Percentiles rank a stretch among this genome's conserved stretches.
phyloP scores from a whole-genome alignment of 2,113 vertebrate genomes.

The Notothenia rossii region DNA sequence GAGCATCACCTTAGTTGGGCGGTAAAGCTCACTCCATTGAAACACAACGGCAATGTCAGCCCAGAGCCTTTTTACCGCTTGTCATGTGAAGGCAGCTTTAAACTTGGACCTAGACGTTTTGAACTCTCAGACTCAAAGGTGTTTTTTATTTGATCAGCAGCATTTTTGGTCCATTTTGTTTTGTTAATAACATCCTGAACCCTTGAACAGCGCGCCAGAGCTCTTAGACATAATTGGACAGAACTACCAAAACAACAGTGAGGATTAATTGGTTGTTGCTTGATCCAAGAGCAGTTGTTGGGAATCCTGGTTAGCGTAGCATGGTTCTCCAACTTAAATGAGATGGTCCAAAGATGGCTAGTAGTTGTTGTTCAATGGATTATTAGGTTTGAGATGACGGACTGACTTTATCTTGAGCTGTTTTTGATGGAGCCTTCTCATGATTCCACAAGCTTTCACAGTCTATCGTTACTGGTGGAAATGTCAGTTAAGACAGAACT shows the following conservation, averaged over 20 bases:
- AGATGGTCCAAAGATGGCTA: background rate
- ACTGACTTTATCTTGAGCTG: background rate
- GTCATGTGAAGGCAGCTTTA: too few relatives aligned
- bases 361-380: background rate
- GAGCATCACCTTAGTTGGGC: too few relatives aligned
- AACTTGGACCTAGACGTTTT: background rate
- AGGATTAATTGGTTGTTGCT: background rate
- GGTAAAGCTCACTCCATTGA: too few relatives aligned
- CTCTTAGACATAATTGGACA: background rate
- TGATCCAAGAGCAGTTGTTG: background rate
- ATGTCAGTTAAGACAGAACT: constrained; percentile 9
- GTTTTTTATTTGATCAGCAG: too few relatives aligned
- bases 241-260: background rate
- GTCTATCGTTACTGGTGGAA: background rate
- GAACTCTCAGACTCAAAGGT: background rate
- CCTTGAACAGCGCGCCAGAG: background rate
- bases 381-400: background rate
- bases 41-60: too few relatives aligned
- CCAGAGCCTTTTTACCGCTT: too few relatives aligned
- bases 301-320: background rate
- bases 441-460: background rate
- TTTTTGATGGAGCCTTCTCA: background rate
- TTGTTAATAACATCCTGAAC: background rate
- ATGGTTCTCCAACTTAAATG: background rate
- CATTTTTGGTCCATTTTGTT: background rate